Evolutionary conservation across 2,888 invertebrate species (phyloP), one percentile per base, ranked within the genome.

Genomic region (Platynereis dumerilii): DNA sequence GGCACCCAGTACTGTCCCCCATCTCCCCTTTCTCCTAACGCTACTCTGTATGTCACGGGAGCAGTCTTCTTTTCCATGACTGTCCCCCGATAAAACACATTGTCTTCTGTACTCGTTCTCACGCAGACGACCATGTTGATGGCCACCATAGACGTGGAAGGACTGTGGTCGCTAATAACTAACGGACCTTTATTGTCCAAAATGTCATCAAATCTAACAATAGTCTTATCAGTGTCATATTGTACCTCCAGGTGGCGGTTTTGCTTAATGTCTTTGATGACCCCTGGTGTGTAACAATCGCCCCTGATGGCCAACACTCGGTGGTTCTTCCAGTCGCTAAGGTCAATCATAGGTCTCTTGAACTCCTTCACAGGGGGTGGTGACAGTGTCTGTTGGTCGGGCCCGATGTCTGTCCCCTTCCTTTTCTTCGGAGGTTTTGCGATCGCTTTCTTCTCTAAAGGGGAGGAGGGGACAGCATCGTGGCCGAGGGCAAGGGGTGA

Each of bases 311-410:
- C 96, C 75, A 97, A 87, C 67, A 96, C 93, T 76, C 96, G 88
- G 83, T 95, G 94, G 80, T 93, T 92, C 75, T 91, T 90, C 96
- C 96, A 97, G 85, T 96, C 96, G 78, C 90, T 91, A 75, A 96
- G 88, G 86, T 96, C 94, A 72, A 96, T 73, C 12, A 71, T 59
- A 26, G 74, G 73, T 29, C 72, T 68, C n/a, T n/a, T n/a, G n/a
- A n/a, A n/a, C n/a, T n/a, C n/a, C 54, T 76, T 78, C 2, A 20
- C 62, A 3, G 71, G 71, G 1, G 64, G 60, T 3, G 65, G 60
- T 2, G 65, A 59, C 27, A 53, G 10, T 17, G 52, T 17, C 5
- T 53, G 17, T 17, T 22, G 10, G 2, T 20, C 5, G 1, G 59
- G 28, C 58, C 45, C 68, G 70, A 48, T 58, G 54, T 77, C 73